Conservation (phyloP, 2,888 invertebrate genomes). For the Nemoura dubitans region DNA sequence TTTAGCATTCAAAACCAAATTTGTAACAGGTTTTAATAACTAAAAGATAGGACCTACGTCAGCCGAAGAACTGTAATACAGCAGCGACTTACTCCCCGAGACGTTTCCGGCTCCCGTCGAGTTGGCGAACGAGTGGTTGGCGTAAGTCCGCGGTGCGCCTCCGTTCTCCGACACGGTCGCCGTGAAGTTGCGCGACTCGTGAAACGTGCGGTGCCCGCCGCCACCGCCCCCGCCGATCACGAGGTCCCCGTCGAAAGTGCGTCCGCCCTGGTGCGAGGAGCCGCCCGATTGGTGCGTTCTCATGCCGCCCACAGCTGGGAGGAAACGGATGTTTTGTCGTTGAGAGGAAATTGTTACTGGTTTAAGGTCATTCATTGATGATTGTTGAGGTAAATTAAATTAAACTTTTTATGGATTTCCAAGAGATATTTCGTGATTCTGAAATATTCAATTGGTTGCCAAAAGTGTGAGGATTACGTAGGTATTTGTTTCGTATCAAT, state of each 20-base stretch:
- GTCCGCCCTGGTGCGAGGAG: neutral
- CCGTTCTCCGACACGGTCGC: constrained; percentile 18
- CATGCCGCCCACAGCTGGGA: neutral
- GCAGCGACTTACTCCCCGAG: neutral
- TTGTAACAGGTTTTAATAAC: no score
- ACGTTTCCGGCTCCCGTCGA: neutral
- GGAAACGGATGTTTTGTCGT: no score
- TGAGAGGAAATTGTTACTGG: no score
- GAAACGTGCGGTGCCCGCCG: neutral
- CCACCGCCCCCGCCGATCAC: neutral
- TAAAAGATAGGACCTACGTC: neutral
- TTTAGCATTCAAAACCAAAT: no score
- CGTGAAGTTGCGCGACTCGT: constrained; percentile 18
- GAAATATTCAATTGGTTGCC: no score
- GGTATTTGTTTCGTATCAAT: no score
- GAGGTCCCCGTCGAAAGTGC: no score
- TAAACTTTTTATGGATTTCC: no score
- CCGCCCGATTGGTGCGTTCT: constrained; percentile 23
- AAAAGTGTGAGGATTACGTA: no score
- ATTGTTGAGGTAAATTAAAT: no score
- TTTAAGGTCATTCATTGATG: no score
- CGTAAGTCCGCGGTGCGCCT: neutral
- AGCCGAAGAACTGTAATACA: neutral
- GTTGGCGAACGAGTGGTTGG: constrained; percentile 32
- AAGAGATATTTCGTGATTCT: no score